Conservation (phyloP, 2,888 invertebrate species). For the Eristalis pertinax region DNA sequence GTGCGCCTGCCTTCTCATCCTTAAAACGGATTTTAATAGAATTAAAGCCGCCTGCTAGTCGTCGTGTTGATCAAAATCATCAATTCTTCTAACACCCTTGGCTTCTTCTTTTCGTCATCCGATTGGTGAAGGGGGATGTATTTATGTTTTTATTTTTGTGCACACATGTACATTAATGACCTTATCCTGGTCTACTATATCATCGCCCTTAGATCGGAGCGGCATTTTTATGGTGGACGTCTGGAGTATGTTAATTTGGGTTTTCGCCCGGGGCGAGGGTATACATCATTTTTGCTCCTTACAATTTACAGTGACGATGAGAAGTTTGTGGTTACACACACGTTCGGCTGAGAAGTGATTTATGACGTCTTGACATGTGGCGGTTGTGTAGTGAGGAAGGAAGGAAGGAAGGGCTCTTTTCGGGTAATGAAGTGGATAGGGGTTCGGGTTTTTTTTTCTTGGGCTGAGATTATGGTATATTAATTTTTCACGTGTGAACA, state of each 20-base stretch:
- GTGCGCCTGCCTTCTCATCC: constrained; percentile 38
- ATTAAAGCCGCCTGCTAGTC: constrained; percentile 48
- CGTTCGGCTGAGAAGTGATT: constrained; percentile 12
- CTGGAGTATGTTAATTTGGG: constrained; percentile 53
- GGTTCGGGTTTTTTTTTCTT: background rate
- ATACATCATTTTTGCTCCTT: background rate
- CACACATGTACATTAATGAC: constrained; percentile 42
- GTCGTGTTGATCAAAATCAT: constrained; percentile 56
- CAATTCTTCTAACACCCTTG: constrained; percentile 14
- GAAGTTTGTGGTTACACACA: constrained; percentile 26
- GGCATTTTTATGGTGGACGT: background rate
- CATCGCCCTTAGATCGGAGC: constrained; percentile 39
- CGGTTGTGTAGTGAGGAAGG: background rate
- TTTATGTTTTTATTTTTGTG: constrained; percentile 9
- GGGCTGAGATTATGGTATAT: background rate
- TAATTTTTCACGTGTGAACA: background rate
- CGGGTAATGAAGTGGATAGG: background rate
- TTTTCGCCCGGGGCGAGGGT: background rate
- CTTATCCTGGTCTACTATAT: constrained; percentile 47
- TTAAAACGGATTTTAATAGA: constrained; percentile 57
- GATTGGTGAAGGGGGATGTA: background rate
- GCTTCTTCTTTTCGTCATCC: background rate
- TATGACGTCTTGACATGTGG: background rate
- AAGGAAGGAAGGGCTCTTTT: background rate
- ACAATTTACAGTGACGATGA: constrained; percentile 14